Conservation (phyloP, 2,888 invertebrate genomes). For the Lasioglossum villosulum region DNA sequence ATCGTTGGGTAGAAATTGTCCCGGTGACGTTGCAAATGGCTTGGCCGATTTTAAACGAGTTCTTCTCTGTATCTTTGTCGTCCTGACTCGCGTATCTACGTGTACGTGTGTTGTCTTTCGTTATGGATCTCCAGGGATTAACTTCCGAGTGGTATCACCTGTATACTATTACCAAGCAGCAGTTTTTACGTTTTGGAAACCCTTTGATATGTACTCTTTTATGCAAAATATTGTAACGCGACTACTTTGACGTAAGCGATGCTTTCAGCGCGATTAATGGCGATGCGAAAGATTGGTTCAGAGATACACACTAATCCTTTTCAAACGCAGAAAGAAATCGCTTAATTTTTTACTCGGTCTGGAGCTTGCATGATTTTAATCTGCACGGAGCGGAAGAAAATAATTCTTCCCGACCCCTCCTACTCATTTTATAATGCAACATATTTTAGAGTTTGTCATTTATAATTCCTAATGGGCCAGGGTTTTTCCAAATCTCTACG, state of each 20-base stretch:
- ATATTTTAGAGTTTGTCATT: background rate
- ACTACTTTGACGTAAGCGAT: background rate
- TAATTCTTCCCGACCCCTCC: background rate
- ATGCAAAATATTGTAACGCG: background rate
- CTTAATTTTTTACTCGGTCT: background rate
- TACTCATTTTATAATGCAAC: background rate
- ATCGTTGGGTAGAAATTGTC: conserved; percentile 68
- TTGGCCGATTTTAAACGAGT: conserved; percentile 51
- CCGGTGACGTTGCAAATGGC: conserved; percentile 69
- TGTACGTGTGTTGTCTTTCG: background rate
- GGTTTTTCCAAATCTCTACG: background rate
- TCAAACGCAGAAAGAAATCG: background rate
- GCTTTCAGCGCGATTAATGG: background rate
- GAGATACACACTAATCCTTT: background rate
- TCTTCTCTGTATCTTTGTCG: conserved; percentile 13
- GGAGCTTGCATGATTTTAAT: background rate
- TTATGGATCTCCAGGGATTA: background rate
- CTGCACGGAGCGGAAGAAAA: background rate
- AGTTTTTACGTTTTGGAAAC: background rate
- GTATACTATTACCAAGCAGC: background rate
- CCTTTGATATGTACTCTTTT: background rate
- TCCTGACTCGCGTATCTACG: background rate
- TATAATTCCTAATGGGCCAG: background rate
- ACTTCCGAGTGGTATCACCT: background rate
- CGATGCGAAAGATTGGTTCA: background rate